phyloP scores from a whole-genome alignment of 2,797 vertebrate genomes.

The Neosalanx taihuensis region DNA sequence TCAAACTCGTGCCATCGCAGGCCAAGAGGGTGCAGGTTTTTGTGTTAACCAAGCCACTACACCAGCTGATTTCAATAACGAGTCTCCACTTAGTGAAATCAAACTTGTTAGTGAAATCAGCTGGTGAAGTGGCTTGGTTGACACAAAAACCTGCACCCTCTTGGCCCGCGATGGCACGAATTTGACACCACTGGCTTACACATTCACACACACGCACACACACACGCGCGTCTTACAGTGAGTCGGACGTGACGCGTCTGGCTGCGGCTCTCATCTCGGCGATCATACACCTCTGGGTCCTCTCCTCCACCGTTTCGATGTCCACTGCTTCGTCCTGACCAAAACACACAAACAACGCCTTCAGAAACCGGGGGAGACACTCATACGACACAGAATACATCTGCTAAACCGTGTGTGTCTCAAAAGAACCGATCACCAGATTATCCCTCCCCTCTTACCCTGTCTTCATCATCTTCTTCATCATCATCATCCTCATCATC shows the following conservation, averaged over 20 bases:
- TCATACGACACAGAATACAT: no score
- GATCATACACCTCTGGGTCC: conserved; percentile 20
- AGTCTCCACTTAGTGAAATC: no score
- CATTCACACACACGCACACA: not conserved
- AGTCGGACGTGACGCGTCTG: not conserved
- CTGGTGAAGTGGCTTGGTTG: no score
- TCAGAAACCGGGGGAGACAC: not conserved
- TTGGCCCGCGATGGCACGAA: no score
- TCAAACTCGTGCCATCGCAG: no score
- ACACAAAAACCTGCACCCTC: no score
- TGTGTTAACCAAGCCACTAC: no score
- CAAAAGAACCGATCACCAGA: not conserved
- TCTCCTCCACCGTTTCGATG: conserved; percentile 58
- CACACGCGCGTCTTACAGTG: conserved; percentile 33
- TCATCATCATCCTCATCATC: conserved; percentile 61
- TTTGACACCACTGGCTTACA: not conserved
- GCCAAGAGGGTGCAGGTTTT: no score
- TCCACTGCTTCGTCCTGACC: conserved; percentile 51
- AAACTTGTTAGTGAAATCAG: no score
- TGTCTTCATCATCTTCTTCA: conserved; percentile 66
- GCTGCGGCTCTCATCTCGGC: conserved; percentile 32
- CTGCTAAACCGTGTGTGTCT: not conserved
- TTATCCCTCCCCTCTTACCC: conserved; percentile 9
- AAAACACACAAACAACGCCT: not conserved
- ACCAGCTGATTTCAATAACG: no score